These are phyloP conservation scores for Drosophila pectinifera DNA, from an alignment of 1,140 invertebrate genomes.

Conservation along the genomic window DNA sequence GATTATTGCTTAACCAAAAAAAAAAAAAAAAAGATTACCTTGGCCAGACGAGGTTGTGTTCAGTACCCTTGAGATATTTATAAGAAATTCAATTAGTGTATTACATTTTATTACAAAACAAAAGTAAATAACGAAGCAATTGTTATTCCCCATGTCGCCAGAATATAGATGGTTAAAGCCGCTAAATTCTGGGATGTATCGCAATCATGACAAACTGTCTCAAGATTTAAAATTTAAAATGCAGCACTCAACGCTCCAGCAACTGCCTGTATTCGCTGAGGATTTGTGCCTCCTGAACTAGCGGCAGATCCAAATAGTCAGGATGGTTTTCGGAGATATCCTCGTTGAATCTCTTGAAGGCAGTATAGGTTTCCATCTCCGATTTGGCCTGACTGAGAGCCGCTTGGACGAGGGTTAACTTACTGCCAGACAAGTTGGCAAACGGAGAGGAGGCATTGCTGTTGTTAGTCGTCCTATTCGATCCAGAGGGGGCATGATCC, in stretches of 20 bases:
- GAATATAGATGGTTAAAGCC: too few species aligned
- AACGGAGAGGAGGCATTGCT: slow-evolving; percentile 2
- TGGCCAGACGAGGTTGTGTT: too few species aligned
- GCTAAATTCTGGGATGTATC: too few species aligned
- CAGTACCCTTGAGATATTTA: too few species aligned
- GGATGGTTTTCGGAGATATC: slow-evolving; percentile 87
- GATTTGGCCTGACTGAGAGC: slow-evolving; percentile 45
- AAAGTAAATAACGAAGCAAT: too few species aligned
- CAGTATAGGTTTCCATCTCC: slow-evolving; percentile 74
- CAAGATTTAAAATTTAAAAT: not conserved
- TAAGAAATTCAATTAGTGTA: too few species aligned
- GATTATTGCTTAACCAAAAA: too few species aligned
- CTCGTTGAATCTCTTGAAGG: slow-evolving; percentile 87
- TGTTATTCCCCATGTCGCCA: too few species aligned
- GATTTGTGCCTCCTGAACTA: slow-evolving; percentile 87
- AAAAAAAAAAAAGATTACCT: too few species aligned
- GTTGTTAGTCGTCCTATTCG: not conserved
- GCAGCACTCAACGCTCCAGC: slow-evolving; percentile 75
- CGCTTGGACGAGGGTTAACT: slow-evolving; percentile 28
- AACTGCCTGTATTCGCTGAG: slow-evolving; percentile 87
- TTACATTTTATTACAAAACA: too few species aligned
- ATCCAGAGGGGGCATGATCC: slow-evolving; percentile 7
- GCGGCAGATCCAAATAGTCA: slow-evolving; percentile 87
- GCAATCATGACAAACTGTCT: not conserved
- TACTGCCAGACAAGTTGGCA: slow-evolving; percentile 23